Evolutionary conservation across 2,797 vertebrate genomes (phyloP), one percentile per base, ranked within the genome.

Genomic region (Coccyzus lansbergi): DNA sequence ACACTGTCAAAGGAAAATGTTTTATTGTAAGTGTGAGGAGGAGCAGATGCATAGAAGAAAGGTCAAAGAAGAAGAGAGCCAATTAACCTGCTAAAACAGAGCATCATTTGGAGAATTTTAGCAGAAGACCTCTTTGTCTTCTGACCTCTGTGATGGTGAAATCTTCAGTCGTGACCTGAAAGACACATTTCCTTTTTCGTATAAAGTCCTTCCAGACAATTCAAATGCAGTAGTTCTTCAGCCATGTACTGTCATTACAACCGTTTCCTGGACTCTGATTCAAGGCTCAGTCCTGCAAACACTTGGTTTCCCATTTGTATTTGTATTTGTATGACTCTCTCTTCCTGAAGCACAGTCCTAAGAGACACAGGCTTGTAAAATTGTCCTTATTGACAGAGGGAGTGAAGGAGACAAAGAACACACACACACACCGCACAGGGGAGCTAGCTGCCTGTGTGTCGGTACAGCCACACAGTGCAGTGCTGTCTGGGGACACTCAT

Each of bases 11-110:
- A 96, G 95, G 95, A 97, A 95, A 96, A 97, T 91, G 90, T 96
- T 97, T 97, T 96, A 96, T 95, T 97, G 85, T 96, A 95, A 97
- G 94, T 91, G 71, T 91, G 94, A 76, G 93, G 96, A 97, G 94
- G 96, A 94, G 11, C 76, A 93, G 91, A 96, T 83, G 52, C 44
- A 6, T 36, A 60, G 46, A 79, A 95, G 94, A 97, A 97, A 97
- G 96, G 97, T 97, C 96, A 97, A 64, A 94, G 93, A 94, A 95
- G 94, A 96, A 96, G 94, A 88, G 93, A 88, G 80, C 59, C 92
- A 97, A 94, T 59, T 97, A 96, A 96, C 70, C 65, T 71, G 84
- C 90, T 96, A 69, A 97, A 96, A 70, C 93, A 94, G 82, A 94
- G 20, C 29, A 86, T 77, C 83, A 93, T 46, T 58, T 15, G 79